These are phyloP conservation scores for Magallana gigas DNA, from an alignment of 1,140 invertebrate genomes.

Conservation along the genomic window DNA sequence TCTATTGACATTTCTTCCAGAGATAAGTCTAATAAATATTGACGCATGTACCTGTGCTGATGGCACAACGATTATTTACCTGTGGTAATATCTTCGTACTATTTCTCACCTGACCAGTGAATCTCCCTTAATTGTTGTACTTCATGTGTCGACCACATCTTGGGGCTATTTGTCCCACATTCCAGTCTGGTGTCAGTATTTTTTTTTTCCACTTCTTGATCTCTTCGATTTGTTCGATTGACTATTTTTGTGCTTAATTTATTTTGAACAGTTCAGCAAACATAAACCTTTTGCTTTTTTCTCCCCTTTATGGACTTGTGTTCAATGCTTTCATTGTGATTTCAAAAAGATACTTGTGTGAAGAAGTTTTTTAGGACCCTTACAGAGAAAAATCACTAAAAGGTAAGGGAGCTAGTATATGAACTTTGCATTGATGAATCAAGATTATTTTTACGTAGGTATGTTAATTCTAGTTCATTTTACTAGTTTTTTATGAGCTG, in stretches of 20 bases:
- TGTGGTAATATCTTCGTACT: slow-evolving; percentile 7
- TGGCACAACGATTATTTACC: slow-evolving; percentile 9
- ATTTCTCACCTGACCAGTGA: slow-evolving; percentile 32
- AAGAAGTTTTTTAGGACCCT: background rate
- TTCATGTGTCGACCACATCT: slow-evolving; percentile 1
- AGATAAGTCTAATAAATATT: slow-evolving; percentile 32
- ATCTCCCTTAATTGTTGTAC: slow-evolving; percentile 11
- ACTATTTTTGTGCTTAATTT: background rate
- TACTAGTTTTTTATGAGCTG: no score
- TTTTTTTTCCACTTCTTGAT: background rate
- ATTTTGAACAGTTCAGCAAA: background rate
- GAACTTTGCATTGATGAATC: no score
- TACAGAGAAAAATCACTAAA: background rate
- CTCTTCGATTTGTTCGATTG: background rate
- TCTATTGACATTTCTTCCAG: slow-evolving; percentile 34
- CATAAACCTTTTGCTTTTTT: background rate
- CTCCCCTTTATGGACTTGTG: background rate
- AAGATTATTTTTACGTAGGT: no score
- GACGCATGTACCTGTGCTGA: slow-evolving; percentile 13
- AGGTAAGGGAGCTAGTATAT: background rate
- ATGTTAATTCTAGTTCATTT: no score
- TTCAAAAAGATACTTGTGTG: background rate
- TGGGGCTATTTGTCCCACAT: slow-evolving; percentile 14
- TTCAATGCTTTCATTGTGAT: background rate
- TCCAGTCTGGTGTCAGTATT: background rate